Conservation (phyloP, 1,140 invertebrate genomes). For the Anoplolepis gracilipes region DNA sequence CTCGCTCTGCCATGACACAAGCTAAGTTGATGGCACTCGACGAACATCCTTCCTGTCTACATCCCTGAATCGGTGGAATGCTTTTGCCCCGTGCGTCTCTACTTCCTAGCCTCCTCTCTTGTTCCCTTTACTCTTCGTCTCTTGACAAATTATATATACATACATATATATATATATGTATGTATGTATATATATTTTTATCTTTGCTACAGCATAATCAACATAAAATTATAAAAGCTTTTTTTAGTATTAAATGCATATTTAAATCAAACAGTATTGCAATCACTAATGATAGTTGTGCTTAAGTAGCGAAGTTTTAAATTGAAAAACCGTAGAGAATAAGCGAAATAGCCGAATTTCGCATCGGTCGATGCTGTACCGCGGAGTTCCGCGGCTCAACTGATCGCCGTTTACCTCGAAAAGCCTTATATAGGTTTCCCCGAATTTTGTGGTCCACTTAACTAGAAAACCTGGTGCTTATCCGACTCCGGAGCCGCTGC, state of each 20-base stretch:
- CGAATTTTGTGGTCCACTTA: slow-evolving; percentile 84
- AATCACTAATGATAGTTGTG: slow-evolving; percentile 5
- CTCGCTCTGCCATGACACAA: slow-evolving; percentile 73
- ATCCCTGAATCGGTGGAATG: slow-evolving; percentile 70
- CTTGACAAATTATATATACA: too few relatives aligned
- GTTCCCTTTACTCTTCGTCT: background rate
- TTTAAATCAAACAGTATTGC: background rate
- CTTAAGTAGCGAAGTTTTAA: background rate
- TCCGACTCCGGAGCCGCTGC: slow-evolving; percentile 77
- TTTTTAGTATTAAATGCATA: background rate
- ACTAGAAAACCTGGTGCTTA: slow-evolving; percentile 84
- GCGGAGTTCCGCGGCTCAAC: slow-evolving; percentile 74
- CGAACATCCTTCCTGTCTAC: slow-evolving; percentile 77
- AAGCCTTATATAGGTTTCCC: slow-evolving; percentile 82
- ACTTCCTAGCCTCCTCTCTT: slow-evolving; percentile 34
- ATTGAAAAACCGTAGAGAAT: background rate
- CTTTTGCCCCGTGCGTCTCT: slow-evolving; percentile 37
- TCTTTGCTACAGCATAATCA: slow-evolving; percentile 6
- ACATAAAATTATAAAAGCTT: background rate
- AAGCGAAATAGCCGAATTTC: slow-evolving; percentile 40
- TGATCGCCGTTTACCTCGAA: slow-evolving; percentile 78
- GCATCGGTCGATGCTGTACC: slow-evolving; percentile 59
- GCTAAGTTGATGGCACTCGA: slow-evolving; percentile 80
- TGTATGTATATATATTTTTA: background rate
- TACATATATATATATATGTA: too few relatives aligned